These are phyloP conservation scores for Tribolium castaneum DNA, from an alignment of 1,140 invertebrate genomes.

Conservation along the genomic window DNA sequence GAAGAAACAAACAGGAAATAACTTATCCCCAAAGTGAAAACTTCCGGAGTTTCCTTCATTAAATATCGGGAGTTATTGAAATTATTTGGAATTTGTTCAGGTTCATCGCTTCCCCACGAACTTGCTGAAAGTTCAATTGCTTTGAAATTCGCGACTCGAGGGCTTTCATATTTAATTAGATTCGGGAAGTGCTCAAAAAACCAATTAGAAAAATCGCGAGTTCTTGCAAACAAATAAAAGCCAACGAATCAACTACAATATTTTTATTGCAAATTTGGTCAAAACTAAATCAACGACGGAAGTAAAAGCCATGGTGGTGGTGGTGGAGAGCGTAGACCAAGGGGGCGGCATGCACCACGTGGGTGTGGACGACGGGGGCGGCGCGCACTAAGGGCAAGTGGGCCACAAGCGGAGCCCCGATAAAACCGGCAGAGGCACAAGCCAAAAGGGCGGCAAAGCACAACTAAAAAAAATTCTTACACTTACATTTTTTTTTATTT, in stretches of 20 bases:
- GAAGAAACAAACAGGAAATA: not conserved
- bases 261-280: not conserved
- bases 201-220: not conserved
- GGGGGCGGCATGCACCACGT: conserved; percentile 52
- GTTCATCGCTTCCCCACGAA: not conserved
- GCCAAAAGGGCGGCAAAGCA: conserved; percentile 54
- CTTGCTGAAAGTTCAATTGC: not conserved
- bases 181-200: not conserved
- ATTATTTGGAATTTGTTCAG: not conserved
- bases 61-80: not conserved
- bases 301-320: not conserved
- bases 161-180: not conserved
- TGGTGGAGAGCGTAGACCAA: conserved; percentile 40
- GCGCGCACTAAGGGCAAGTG: conserved; percentile 58
- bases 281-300: not conserved
- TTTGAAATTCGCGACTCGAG: not conserved
- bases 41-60: not conserved
- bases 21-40: not conserved
- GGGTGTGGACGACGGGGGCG: conserved; percentile 59
- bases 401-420: conserved; percentile 49
- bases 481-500: not conserved
- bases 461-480: conserved; percentile 42
- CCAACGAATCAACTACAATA: not conserved
- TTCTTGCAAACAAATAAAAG: not conserved
- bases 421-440: conserved; percentile 50